Base-by-base conservation (phyloP, 2,113 vertebrate genomes). In the Canis aureus region DNA sequence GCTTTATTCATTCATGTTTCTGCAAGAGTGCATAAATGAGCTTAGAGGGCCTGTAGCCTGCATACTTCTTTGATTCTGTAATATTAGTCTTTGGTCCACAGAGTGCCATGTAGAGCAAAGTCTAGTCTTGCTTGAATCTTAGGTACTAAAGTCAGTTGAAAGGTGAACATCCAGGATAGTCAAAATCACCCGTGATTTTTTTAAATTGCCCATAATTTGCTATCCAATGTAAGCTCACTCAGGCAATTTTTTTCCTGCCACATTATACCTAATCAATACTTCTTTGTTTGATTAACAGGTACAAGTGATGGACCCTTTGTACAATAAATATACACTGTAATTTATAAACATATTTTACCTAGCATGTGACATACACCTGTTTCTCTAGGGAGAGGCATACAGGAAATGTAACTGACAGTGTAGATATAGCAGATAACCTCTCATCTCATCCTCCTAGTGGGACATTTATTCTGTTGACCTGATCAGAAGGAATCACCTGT, bases 81-180 rank as follows among this genome's bases (percentile, higher is more conserved):
- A 13, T 20, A 3, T n/a, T 81, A 6, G 0, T 83, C 32, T 71
- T 29, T 10, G 49, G 67, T 25, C 20, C 49, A 60, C 9, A 2
- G n/a, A 55, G 0, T 13, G 2, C 60, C 29, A 55, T 3, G 8
- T 49, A 15, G 8, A 60, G 38, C 12, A 35, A 57, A 29, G 60
- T 78, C 12, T 62, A 35, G 23, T 57, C 57, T 96, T 82, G 74
- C 84, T 62, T 57, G 11, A 93, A 97, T 32, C 64, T 93, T 43
- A 74, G 13, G 15, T 79, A 67, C 19, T 84, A 20, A 10, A 29
- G 12, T 53, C 71, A 38, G 2, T 69, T 83, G n/a, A 91, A 81
- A 62, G 16, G 15, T 29, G 20, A 51, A 23, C 8, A 83, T n/a
- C 10, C 32, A 62, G 10, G 3, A 38, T 3, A 57, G 57, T 51